Base-by-base conservation (phyloP, 2,888 invertebrate genomes). In the Rhodophaea formosa region DNA sequence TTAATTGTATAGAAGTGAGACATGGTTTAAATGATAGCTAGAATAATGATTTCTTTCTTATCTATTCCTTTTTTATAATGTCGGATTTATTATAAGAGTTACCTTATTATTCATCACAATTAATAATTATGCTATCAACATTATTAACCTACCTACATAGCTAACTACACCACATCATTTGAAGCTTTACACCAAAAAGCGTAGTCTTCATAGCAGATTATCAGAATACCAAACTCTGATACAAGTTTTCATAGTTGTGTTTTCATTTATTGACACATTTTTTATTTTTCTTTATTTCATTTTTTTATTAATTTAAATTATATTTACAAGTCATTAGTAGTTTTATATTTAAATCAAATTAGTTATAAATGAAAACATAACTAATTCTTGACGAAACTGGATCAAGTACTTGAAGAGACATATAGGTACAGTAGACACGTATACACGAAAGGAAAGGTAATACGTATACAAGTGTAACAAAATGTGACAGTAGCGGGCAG, bases 401-500 rank as follows among this genome's bases (percentile, higher is more conserved):
- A 32, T 16, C 10, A 1, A n/a, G n/a, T 32, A 30, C 16, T 32
- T 32, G 3, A 35, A 6, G 10, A 35, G 15, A 35, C 32, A 74
- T 63, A 72, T 62, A n/a, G n/a, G n/a, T n/a, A 56, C 62, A 65
- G 70, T 56, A 64, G 65, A 75, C 63, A 63, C 59, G 67, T 61
- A 66, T 42, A 59, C 55, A 62, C 57, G 58, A 65, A 65, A 59
- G 69, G 67, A 66, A 60, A 65, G 60, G 64, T 66, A 23, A 63
- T 67, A 59, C 64, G 68, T 73, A 70, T 66, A 64, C 57, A 60
- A 61, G 57, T 66, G 54, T 65, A 68, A 57, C 56, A 69, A 70
- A 60, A 64, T 74, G 76, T 77, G 65, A 56, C 65, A 54, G 69
- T 67, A 68, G 70, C 75, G 64, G 62, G 68, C 74, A 68, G 70